Conservation (phyloP, 1,140 invertebrate genomes). For the Bombus balteatus region DNA sequence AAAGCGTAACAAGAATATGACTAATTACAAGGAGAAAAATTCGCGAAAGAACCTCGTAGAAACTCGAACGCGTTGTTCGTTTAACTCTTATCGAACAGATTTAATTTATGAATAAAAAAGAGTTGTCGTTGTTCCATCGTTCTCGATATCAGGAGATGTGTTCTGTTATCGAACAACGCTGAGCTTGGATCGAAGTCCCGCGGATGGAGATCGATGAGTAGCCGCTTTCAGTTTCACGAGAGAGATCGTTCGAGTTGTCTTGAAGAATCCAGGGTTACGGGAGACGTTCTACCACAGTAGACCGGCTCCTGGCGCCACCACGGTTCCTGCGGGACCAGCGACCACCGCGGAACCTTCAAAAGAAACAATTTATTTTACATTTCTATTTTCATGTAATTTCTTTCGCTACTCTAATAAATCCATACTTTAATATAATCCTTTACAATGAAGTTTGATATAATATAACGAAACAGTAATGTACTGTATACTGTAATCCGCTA, state of each 20-base stretch:
- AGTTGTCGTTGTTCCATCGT: background rate
- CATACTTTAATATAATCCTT: background rate
- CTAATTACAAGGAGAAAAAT: conserved; percentile 14
- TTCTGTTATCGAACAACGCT: background rate
- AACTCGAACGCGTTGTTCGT: conserved; percentile 1
- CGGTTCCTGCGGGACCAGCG: conserved; percentile 55
- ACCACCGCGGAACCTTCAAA: conserved; percentile 52
- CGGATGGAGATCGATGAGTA: background rate
- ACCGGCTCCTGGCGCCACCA: conserved; percentile 34
- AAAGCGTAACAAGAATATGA: conserved; percentile 2
- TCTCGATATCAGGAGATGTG: too few relatives aligned
- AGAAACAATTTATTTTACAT: background rate
- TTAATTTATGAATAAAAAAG: background rate
- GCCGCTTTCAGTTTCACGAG: conserved; percentile 11
- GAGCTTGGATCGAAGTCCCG: conserved; percentile 3
- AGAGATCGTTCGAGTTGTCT: conserved; percentile 34
- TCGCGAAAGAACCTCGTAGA: background rate
- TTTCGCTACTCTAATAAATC: background rate
- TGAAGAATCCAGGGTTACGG: background rate
- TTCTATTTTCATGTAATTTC: background rate
- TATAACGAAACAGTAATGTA: background rate
- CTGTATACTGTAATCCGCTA: background rate
- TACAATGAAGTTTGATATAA: background rate
- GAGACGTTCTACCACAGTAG: conserved; percentile 23
- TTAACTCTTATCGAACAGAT: background rate